Base-by-base conservation (phyloP, 2,888 invertebrate species). In the Cerceris ruficornis region DNA sequence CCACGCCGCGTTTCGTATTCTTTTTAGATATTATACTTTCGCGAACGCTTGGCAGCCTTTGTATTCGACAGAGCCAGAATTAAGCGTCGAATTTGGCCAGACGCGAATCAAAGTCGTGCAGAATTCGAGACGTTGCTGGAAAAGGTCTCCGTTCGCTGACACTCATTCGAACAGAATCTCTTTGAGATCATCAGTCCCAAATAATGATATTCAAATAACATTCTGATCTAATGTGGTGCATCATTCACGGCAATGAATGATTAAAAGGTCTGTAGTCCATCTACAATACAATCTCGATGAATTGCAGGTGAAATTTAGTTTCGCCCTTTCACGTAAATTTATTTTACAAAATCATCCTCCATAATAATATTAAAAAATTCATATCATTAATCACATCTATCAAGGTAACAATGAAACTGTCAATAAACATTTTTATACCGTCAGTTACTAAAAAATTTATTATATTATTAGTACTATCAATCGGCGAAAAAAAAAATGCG, bases 1-100 rank as follows among this genome's bases (percentile, higher is more conserved):
- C 78, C 66, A 80, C 74, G 49, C 74, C 1, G 39, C 68, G 65
- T 65, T 68, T 68, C 70, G 67, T 74, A 70, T 78, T 78, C 69
- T 72, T 75, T 75, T 78, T 71, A 72, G 57, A 70, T 52, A 52
- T 43, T 75, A 75, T 72, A 66, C 57, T 59, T 57, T 59, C 14
- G 52, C 1, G 57, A 61, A 28, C 15, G 11, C 43, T 57, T 80
- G 81, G 66, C 80, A 77, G 52, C 59, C 43, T 43, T 70, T 55
- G 60, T 57, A 67, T 75, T 67, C 60, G 55, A 62, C 41, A 14
- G 58, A 43, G 66, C 54, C 69, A 64, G 28, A 7, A 49, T n/a
- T 41, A 39, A 60, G 11, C 17, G 55, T 11, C 46, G 46, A 58
- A 43, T 59, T 43, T 75, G 69, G 62, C 75, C 72, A 7, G 39